Evolutionary conservation across 2,888 invertebrate species (phyloP), one percentile per base, ranked within the genome.

Genomic region (Argynnis bischoffii): DNA sequence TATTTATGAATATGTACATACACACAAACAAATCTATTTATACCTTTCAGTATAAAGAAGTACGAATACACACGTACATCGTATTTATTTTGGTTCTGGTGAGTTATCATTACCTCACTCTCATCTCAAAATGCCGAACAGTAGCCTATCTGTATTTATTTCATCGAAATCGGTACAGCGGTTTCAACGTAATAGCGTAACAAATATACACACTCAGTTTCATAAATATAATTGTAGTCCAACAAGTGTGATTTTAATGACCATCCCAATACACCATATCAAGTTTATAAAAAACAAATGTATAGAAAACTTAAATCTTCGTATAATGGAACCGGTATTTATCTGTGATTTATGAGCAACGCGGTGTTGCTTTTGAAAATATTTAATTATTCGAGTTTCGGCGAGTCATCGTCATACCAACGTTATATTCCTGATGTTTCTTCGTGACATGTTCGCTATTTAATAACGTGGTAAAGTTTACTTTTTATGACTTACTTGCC

Each of bases 311-410:
- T 16, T 50, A 50, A 16, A 8, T 50, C 35, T 41, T 41, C 35
- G 56, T 66, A 6, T 16, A 71, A 59, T 71, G 74, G 73, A 69
- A 66, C 68, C 67, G 26, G 70, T 53, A 18, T 21, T 65, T 69
- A 69, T 72, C 74, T 66, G 72, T 74, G 74, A 74, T 74, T 74
- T 74, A 74, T 73, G 74, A 65, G 72, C 59, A 64, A 55, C 55
- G 67, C 66, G 51, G 57, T 69, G 69, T 69, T 69, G 69, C 72
- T 70, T 69, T 70, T 89, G 88, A 59, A 59, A 59, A 59, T 59
- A 90, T 91, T 90, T 91, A 90, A 91, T 91, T 90, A 91, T 79
- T 79, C 78, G 77, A 56, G 31, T 59, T 85, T 82, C 76, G 79
- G 78, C 82, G 79, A 85, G 85, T 87, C 88, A 90, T 82, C 81